phyloP scores from a whole-genome alignment of 2,888 invertebrate species.

The Pyralis farinalis region DNA sequence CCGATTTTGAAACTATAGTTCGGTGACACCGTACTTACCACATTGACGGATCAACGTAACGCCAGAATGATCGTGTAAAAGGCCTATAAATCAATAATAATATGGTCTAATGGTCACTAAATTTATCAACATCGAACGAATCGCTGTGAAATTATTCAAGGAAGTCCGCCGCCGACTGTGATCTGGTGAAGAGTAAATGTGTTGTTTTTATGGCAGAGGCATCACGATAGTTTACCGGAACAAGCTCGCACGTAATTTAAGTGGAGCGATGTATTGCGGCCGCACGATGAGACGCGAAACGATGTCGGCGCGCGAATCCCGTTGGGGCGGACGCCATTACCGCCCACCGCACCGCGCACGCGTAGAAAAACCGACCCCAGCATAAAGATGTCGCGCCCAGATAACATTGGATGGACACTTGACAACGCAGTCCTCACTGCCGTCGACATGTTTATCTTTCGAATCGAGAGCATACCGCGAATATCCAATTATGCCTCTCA shows the following conservation, averaged over 20 bases:
- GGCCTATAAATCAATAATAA: no score
- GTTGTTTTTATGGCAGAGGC: slow-evolving; percentile 43
- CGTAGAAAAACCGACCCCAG: slow-evolving; percentile 68
- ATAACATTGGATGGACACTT: slow-evolving; percentile 66
- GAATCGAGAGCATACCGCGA: slow-evolving; percentile 54
- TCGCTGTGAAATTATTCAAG: slow-evolving; percentile 11
- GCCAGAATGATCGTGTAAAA: no score
- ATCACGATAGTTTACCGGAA: slow-evolving; percentile 66
- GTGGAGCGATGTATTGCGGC: slow-evolving; percentile 76
- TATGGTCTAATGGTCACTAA: no score
- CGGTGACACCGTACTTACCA: no score
- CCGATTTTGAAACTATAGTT: no score
- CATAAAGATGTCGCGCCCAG: slow-evolving; percentile 67
- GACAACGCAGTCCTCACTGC: slow-evolving; percentile 51
- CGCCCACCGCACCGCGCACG: slow-evolving; percentile 71
- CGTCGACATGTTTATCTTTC: slow-evolving; percentile 48
- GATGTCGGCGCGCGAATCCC: slow-evolving; percentile 73
- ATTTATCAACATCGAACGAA: slow-evolving; percentile 14
- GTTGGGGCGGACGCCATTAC: slow-evolving; percentile 75
- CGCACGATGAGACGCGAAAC: slow-evolving; percentile 74
- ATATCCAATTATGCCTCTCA: slow-evolving; percentile 61
- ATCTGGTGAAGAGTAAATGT: slow-evolving; percentile 31
- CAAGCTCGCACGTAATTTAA: slow-evolving; percentile 70
- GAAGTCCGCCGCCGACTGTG: slow-evolving; percentile 13
- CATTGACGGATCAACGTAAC: no score